Evolutionary conservation across 2,797 vertebrate species (phyloP).

Genomic region (Syndactyla subalaris): DNA sequence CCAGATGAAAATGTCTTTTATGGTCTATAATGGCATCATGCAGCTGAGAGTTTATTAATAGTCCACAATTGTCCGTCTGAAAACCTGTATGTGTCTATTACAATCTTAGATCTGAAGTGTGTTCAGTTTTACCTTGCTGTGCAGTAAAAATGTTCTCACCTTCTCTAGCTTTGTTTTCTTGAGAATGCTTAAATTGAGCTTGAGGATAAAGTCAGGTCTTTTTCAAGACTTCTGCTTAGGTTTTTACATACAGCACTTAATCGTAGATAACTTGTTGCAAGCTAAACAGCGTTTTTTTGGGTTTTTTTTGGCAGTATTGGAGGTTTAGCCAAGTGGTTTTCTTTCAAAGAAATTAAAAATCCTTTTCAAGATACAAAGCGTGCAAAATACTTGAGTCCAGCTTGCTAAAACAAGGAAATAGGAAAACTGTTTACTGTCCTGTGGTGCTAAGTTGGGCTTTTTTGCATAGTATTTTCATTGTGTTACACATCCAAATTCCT

Average conservation of each 20-base stretch:
- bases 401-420: neutral
- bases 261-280: neutral
- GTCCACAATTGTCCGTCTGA: conserved; percentile 33
- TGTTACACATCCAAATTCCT: neutral
- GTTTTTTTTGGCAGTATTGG: neutral
- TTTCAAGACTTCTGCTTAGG: neutral
- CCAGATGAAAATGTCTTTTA: conserved; percentile 31
- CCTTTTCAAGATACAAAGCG: neutral
- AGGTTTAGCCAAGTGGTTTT: neutral
- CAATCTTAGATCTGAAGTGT: neutral
- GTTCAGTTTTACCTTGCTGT: neutral
- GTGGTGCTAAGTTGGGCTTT: neutral
- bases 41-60: conserved; percentile 54
- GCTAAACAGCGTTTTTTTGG: neutral
- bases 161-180: neutral
- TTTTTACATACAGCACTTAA: neutral
- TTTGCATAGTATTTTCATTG: neutral
- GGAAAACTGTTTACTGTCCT: neutral
- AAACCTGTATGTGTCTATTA: conserved; percentile 41
- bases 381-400: neutral
- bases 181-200: neutral
- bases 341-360: neutral
- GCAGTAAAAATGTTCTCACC: neutral
- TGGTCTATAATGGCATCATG: conserved; percentile 22
- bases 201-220: neutral